phyloP scores from a whole-genome alignment of 2,888 invertebrate genomes.

The Trypoxylon attenuatum region DNA sequence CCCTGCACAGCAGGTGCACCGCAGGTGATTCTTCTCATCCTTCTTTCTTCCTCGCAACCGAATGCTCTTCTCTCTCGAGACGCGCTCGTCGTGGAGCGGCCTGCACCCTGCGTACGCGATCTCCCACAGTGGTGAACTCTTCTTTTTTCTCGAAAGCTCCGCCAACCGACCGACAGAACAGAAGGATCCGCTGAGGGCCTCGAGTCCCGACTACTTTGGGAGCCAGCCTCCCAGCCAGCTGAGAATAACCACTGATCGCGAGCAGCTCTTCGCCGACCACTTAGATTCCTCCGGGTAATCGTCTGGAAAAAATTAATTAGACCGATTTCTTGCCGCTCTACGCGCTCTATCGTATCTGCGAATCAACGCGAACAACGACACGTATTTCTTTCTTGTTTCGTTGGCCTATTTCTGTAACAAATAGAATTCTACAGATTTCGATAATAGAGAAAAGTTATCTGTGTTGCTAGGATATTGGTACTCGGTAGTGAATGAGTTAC shows the following conservation, averaged over 20 bases:
- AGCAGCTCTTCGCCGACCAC: constrained; percentile 21
- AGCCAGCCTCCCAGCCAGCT: constrained; percentile 4
- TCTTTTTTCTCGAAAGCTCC: constrained; percentile 22
- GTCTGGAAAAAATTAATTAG: neutral
- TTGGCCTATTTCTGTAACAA: too few relatives aligned
- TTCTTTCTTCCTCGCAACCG: constrained; percentile 51
- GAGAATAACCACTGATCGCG: constrained; percentile 22
- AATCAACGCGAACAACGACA: too few relatives aligned
- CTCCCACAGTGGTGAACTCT: constrained; percentile 54
- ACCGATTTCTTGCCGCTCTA: neutral
- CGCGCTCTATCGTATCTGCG: too few relatives aligned
- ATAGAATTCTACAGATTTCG: too few relatives aligned
- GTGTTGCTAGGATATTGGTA: too few relatives aligned
- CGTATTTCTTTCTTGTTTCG: too few relatives aligned
- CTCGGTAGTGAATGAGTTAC: too few relatives aligned
- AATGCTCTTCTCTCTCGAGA: constrained; percentile 54
- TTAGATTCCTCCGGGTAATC: neutral
- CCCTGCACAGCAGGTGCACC: constrained; percentile 74
- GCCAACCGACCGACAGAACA: constrained; percentile 25
- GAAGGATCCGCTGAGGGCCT: constrained; percentile 14
- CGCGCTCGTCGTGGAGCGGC: constrained; percentile 41
- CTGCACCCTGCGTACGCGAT: constrained; percentile 55
- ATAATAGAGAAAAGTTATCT: too few relatives aligned
- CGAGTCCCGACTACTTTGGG: neutral
- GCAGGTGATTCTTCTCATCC: constrained; percentile 71